Evolutionary conservation across 2,113 vertebrate species (phyloP), one percentile per base, ranked within the genome.

Genomic region (Prinia subflava): DNA sequence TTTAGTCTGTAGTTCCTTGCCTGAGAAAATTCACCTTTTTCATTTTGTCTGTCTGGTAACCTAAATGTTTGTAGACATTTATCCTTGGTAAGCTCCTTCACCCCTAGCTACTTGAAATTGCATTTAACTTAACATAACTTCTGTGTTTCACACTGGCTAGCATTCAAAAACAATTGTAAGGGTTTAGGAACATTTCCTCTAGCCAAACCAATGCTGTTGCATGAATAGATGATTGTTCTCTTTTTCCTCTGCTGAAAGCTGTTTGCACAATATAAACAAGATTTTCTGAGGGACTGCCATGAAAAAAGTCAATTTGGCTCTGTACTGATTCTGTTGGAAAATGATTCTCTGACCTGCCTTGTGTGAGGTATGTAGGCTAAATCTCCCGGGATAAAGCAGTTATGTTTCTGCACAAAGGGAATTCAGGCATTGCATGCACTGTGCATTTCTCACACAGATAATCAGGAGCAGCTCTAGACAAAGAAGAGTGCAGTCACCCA

Each of bases 161-260:
- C 15, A 67, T 88, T 95, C 94, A 96, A 95, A 87, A 95, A 20
- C 39, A 93, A 67, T 90, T 95, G 64, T 93, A 94, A 90, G 71
- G 30, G 53, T 86, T 95, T 91, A 86, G 82, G 56, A 94, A 95
- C 90, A 94, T 91, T 96, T 94, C 57, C 70, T 92, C 89, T 56
- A 60, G 55, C 89, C 87, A 94, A 94, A 91, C 62, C 65, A 81
- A 49, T 6, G 10, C 16, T 88, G 14, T 89, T 96, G 65, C 33
- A 69, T 94, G 74, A 96, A 91, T 95, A 93, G 95, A 75, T 95
- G 89, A 95, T 96, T 97, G 95, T 94, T 93, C 87, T 89, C 47
- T 81, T 94, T 76, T 95, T 94, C 82, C 73, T 86, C 18, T 50
- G 47, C 70, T 87, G 70, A 92, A 93, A 92, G 62, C 52, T 87